Conservation (phyloP, 2,113 vertebrate genomes). For the Urocynchramus pylzowi region DNA sequence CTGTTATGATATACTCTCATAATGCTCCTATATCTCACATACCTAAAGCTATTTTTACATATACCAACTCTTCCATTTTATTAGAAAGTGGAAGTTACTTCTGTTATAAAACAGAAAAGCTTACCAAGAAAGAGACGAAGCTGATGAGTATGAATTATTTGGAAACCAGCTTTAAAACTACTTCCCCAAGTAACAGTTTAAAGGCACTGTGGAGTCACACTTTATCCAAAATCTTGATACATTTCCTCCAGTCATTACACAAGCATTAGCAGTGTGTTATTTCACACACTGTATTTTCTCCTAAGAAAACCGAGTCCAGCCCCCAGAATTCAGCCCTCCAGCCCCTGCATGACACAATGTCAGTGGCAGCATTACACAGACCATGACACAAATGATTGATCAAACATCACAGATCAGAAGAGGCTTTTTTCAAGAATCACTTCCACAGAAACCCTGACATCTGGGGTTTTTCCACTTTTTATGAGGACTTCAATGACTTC, state of each 20-base stretch:
- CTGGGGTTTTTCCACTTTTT: background rate
- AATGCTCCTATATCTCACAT: background rate
- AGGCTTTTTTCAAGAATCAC: background rate
- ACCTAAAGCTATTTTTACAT: background rate
- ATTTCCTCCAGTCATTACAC: background rate
- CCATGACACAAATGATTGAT: accelerated
- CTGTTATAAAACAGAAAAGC: background rate
- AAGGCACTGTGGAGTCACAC: background rate
- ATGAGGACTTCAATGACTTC: background rate
- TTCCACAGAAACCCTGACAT: background rate
- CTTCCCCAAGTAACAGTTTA: background rate
- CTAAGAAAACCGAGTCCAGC: background rate
- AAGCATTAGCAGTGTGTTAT: background rate
- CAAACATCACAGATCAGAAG: background rate
- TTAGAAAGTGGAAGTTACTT: background rate
- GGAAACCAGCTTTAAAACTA: background rate
- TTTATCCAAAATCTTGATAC: background rate
- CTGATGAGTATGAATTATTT: background rate
- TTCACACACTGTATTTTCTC: background rate
- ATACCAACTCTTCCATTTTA: background rate
- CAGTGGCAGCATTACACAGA: background rate
- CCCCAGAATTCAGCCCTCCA: background rate
- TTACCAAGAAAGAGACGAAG: background rate
- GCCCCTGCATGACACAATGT: background rate
- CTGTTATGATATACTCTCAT: background rate